Evolutionary conservation across 2,797 vertebrate species (phyloP), one percentile per base, ranked within the genome.

Genomic region (Buceros bicornis): DNA sequence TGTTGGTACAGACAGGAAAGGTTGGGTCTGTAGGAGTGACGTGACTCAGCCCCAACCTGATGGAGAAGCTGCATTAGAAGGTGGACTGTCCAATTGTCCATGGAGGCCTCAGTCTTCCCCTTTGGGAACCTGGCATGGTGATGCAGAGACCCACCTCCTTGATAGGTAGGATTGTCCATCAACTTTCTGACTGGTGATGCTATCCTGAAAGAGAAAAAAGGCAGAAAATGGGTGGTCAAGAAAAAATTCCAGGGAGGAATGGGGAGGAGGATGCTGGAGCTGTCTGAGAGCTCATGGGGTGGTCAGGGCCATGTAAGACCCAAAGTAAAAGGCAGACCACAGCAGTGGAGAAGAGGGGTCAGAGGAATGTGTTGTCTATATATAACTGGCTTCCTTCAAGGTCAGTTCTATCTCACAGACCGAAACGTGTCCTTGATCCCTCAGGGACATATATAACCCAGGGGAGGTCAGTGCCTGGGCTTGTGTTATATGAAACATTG

Each of bases 331-430:
- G 42, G 53, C 50, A 61, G 51, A 85, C 42, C 3, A 0, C 10
- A 20, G 20, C 5, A 19, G 40, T 85, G 74, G 60, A 82, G 64
- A 65, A 42, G 13, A 51, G 8, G 37, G 65, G 16, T 82, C 73
- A 83, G n/a, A 61, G 35, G 29, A 86, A 56, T 24, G 16, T 15
- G 2, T 33, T 83, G 24, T 13, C 29, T 93, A 25, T 42, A 51
- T 4, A 3, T 47, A 72, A 72, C 20, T 83, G 45, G 48, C 50
- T 88, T 71, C 50, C 22, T 65, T 58, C 7, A n/a, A 88, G 79
- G 72, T 60, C 65, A 64, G 47, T 78, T 95, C 92, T 86, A 67
- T 96, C 65, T 72, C 54, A 35, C n/a, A 86, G 85, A 16, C 79
- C 35, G 45, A 51, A 82, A 87, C 10, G 11, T 70, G 90, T 78